These are phyloP conservation scores for Halictus rubicundus DNA, from an alignment of 1,140 invertebrate genomes.

Conservation along the genomic window DNA sequence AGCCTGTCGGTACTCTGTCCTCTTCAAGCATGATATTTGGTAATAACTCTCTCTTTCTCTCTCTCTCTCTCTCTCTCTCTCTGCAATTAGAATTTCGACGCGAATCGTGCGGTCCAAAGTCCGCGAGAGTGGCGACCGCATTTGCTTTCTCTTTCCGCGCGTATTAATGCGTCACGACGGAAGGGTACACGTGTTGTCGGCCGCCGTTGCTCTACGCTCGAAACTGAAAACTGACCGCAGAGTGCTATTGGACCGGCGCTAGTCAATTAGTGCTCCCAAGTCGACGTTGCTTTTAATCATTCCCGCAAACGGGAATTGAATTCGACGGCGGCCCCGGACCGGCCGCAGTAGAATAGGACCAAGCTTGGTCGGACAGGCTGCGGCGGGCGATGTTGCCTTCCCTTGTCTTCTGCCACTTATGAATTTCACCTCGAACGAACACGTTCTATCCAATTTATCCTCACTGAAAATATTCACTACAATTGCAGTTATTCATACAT, in stretches of 20 bases:
- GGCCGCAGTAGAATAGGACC: neutral
- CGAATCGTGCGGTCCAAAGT: neutral
- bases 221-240: neutral
- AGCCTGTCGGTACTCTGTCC: too few species aligned
- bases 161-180: neutral
- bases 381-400: too few species aligned
- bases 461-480: too few species aligned
- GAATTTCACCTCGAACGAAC: too few species aligned
- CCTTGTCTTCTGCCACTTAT: too few species aligned
- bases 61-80: too few species aligned
- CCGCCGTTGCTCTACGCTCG: neutral
- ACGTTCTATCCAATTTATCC: too few species aligned
- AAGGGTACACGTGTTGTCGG: neutral
- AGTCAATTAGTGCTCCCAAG: neutral
- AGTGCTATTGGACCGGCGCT: neutral
- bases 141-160: neutral
- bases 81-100: neutral
- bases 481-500: too few species aligned
- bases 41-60: neutral
- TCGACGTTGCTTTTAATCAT: constrained; percentile 5
- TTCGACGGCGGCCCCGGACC: neutral
- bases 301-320: neutral
- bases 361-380: neutral
- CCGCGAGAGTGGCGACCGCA: neutral
- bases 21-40: neutral